Evolutionary conservation across 2,888 invertebrate genomes (phyloP).

Genomic region (Dynastes hyllus): DNA sequence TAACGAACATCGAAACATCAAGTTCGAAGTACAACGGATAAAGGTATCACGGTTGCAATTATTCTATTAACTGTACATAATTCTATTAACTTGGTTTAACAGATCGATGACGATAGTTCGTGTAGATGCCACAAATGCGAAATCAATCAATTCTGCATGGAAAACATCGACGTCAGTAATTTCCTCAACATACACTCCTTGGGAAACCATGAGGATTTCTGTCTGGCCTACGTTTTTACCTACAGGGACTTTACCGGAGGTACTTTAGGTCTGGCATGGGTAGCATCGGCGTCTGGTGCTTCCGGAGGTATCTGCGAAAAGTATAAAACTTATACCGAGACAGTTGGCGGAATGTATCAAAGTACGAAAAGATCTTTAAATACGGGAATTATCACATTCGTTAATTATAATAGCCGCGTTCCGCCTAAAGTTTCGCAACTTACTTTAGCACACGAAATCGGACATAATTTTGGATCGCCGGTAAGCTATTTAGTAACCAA

Average conservation of each 20-base stretch:
- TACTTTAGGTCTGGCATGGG: conserved; percentile 98
- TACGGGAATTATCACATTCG: conserved; percentile 99
- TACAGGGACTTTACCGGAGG: conserved; percentile 98
- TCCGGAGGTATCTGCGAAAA: conserved; percentile 99
- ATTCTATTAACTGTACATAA: neutral
- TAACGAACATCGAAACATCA: conserved; percentile 91
- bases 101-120: conserved; percentile 93
- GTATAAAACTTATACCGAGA: conserved; percentile 97
- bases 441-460: conserved; percentile 98
- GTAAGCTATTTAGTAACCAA: conserved; percentile 73
- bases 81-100: conserved; percentile 59
- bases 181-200: conserved; percentile 98
- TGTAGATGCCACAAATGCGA: conserved; percentile 81
- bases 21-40: conserved; percentile 95
- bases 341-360: conserved; percentile 94
- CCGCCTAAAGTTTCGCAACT: conserved; percentile 98
- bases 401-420: conserved; percentile 97
- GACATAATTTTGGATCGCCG: conserved; percentile 99
- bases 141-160: conserved; percentile 92
- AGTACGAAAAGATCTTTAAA: conserved; percentile 95
- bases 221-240: conserved; percentile 99
- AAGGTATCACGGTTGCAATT: conserved; percentile 73
- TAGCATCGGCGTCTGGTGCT: conserved; percentile 97
- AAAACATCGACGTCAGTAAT: conserved; percentile 99
- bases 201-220: conserved; percentile 98